Conservation (phyloP, 2,113 vertebrate species). For the Microcebus griseorufus region DNA sequence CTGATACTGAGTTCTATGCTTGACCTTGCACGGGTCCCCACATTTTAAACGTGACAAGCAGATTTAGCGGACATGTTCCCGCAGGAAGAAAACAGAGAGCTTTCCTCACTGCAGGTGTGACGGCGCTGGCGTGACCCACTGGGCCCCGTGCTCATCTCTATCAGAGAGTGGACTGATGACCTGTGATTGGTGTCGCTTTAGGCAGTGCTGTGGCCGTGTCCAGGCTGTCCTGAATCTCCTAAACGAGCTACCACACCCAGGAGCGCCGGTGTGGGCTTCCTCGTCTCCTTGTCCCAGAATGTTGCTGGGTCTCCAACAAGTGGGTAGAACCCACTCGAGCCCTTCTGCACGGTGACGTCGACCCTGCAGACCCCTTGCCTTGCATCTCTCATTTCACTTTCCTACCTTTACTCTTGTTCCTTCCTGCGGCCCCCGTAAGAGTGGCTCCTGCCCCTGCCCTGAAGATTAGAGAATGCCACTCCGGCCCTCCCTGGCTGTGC, state of each 20-base stretch:
- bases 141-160: neutral
- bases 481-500: neutral
- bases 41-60: constrained; percentile 31
- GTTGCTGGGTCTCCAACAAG: too few species aligned
- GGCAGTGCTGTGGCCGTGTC: fast-evolving
- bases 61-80: constrained; percentile 49
- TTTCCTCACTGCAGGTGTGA: neutral
- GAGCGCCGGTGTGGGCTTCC: fast-evolving
- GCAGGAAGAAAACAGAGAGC: neutral
- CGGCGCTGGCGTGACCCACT: neutral
- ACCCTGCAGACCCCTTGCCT: fast-evolving
- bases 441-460: neutral
- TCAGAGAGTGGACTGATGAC: too few species aligned
- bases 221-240: neutral
- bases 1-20: constrained; percentile 58
- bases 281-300: fast-evolving
- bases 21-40: neutral
- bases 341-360: fast-evolving
- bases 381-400: neutral
- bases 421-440: neutral
- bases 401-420: neutral
- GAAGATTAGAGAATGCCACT: neutral
- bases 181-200: fast-evolving
- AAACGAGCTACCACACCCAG: neutral
- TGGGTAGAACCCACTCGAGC: fast-evolving